Conservation (phyloP, 2,113 vertebrate genomes). For the Sturnira hondurensis region DNA sequence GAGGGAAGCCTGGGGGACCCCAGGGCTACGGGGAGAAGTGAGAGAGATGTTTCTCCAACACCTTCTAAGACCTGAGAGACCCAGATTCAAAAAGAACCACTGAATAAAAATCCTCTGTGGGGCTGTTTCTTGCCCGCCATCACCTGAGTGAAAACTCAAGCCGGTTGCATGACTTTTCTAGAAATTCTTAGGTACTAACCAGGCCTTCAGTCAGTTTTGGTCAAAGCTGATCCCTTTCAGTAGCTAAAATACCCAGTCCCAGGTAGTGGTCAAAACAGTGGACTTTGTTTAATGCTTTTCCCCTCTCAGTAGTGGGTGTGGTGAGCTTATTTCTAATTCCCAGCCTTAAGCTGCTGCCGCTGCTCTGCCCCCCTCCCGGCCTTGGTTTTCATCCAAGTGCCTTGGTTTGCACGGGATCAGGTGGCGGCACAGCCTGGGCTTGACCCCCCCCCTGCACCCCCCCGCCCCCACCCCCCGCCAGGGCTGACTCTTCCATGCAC, state of each 20-base stretch:
- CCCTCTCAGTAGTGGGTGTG: too few species aligned
- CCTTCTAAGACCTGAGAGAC: not conserved
- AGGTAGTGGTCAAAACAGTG: not conserved
- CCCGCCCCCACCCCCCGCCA: rapidly evolving
- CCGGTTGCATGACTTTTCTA: not conserved
- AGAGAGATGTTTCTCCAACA: not conserved
- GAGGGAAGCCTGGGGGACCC: not conserved
- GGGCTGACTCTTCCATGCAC: not conserved
- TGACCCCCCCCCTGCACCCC: rapidly evolving
- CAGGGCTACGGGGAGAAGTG: rapidly evolving
- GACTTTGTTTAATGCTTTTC: rapidly evolving
- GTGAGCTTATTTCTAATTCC: too few species aligned
- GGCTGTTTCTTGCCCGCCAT: not conserved
- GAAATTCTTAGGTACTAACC: not conserved
- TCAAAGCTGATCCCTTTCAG: not conserved
- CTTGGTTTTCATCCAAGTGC: not conserved
- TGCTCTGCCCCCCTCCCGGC: not conserved
- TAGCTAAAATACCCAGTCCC: not conserved
- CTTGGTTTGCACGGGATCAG: not conserved
- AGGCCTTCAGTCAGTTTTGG: not conserved
- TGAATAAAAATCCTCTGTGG: not conserved
- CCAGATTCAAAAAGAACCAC: not conserved
- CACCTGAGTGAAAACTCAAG: not conserved
- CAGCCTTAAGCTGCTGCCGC: not conserved
- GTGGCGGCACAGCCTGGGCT: rapidly evolving